Evolutionary conservation across 2,797 vertebrate genomes (phyloP), one percentile per base, ranked within the genome.

Genomic region (Alcedo atthis): DNA sequence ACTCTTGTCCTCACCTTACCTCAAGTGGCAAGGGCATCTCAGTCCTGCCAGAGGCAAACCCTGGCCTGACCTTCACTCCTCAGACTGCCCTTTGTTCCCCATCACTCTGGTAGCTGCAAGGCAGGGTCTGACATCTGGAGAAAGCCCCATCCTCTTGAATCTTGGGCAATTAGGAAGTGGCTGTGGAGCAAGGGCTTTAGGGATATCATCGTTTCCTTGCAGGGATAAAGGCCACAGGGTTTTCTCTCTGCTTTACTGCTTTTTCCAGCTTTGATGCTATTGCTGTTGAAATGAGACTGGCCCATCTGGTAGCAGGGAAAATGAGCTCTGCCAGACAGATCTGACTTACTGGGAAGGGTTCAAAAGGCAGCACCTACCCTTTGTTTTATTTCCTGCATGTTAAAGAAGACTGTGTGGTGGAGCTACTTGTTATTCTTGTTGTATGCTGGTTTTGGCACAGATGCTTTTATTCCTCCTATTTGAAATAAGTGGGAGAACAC

Each of bases 301-400:
- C 40, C 82, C 71, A 53, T 91, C 53, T 86, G 90, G 83, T 82
- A 40, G 57, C 4, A 0, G 22, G 48, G 49, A 51, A 87, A 78
- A 55, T 68, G 69, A 94, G 55, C 69, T 87, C 58, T 85, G 81
- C 74, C 69, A 90, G 87, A 57, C 0, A 0, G 46, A 71, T 76
- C 91, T 85, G 75, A 61, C 71, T 82, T 71, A 30, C 79, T 84
- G 68, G 51, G 86, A 68, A 68, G n/a, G 46, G 83, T 95, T 94
- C 90, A 92, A 81, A 96, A 93, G 78, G 68, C 85, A 96, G 90
- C 70, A 84, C 70, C 93, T 89, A 62, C 35, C 42, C 75, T 92
- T 91, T 93, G 85, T 79, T 92, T 64, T 91, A 82, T 90, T 92
- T 92, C 67, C 87, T 88, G 73, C 58, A 43, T 0, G 0, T 30